Base-by-base conservation (phyloP, 2,888 invertebrate species). In the Carpatolechia fugitivella region DNA sequence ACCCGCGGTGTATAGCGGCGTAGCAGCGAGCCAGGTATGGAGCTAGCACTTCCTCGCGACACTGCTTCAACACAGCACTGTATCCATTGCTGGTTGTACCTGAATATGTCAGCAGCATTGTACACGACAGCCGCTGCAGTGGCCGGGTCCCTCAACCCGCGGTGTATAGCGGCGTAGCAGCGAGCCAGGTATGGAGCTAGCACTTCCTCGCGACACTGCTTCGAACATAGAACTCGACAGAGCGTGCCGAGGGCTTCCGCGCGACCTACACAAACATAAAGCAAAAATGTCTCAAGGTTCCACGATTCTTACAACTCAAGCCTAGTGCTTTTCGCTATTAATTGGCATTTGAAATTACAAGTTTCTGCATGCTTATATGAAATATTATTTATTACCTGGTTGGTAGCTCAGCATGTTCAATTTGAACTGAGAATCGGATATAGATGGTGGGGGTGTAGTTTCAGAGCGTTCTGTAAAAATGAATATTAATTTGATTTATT, bases 171-270 rank as follows among this genome's bases (percentile, higher is more conserved):
- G 70, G 98, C 93, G 84, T 98, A 98, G 87, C 98, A 98, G 49
- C 99, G 92, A 8, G 98, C 97, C 69, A 98, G 91, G 89, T 99
- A 99, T 1, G 95, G 96, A 0, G 98, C 97, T 53, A 97, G 90
- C 66, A 99, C 97, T 74, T 96, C 95, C 88, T 98, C 98, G 38
- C 96, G 96, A 0, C 98, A 97, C 83, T 97, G 97, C 85, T 98
- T 98, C 0, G 98, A 95, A 81, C 98, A 98, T 79, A 99, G 95
- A 74, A 99, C 97, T 69, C 98, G 93, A 81, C 99, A 99, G 18
- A 99, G 86, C 2, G 99, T 95, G 18, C 98, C 99, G 68, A 99
- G 92, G 0, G 99, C 99, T 84, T 98, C 98, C 0, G 99, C 99
- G 57, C 97, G 93, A 1, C 99, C 95, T 76, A 24, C 6, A 31